These are phyloP conservation scores for Drosophila meridiana DNA, from an alignment of 2,888 invertebrate species.

Conservation along the genomic window DNA sequence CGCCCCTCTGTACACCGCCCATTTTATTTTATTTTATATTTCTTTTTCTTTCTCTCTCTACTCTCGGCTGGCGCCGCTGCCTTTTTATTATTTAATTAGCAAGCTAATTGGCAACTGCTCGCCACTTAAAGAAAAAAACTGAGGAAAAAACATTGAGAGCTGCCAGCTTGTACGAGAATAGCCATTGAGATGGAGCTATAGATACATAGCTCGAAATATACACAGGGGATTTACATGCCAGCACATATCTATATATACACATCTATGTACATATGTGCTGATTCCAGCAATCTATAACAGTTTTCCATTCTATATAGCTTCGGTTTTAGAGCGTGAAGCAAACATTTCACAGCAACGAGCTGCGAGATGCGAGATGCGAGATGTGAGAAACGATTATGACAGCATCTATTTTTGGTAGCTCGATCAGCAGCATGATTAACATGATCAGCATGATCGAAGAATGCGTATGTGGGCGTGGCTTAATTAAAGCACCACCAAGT, in stretches of 20 bases:
- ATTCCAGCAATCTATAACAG: constrained; percentile 57
- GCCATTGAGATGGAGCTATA: constrained; percentile 60
- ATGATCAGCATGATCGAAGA: constrained; percentile 28
- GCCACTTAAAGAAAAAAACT: constrained; percentile 33
- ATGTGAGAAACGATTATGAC: constrained; percentile 54
- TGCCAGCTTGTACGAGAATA: constrained; percentile 53
- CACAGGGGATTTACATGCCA: constrained; percentile 3
- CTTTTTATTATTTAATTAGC: constrained; percentile 81
- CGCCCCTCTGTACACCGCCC: constrained; percentile 30
- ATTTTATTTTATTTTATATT: neutral
- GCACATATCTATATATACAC: constrained; percentile 4
- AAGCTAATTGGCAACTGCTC: constrained; percentile 74
- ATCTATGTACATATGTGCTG: neutral
- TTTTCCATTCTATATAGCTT: constrained; percentile 28
- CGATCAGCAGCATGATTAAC: constrained; percentile 25
- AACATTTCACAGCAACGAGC: constrained; percentile 28
- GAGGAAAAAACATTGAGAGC: constrained; percentile 31
- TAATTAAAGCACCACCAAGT: constrained; percentile 68
- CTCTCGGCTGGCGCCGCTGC: constrained; percentile 49
- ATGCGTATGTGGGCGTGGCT: constrained; percentile 53
- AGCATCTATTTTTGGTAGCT: constrained; percentile 68
- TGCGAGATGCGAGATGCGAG: constrained; percentile 10
- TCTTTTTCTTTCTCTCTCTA: neutral
- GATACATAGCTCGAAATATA: constrained; percentile 56
- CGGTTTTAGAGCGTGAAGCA: constrained; percentile 50